Base-by-base conservation (phyloP, 2,888 invertebrate species). In the Torymus texanus region DNA sequence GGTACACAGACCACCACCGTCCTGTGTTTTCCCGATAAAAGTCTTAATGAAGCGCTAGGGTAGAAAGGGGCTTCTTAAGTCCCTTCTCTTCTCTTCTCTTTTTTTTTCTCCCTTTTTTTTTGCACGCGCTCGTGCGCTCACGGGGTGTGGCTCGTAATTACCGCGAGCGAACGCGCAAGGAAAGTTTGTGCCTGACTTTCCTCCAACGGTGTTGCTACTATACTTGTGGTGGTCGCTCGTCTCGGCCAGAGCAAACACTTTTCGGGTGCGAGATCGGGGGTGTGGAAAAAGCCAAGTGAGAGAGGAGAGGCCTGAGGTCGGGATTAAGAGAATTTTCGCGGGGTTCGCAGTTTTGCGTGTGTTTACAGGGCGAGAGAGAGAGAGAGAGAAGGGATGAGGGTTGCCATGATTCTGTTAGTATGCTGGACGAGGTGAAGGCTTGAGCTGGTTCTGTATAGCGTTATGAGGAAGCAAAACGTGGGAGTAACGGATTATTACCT, bases 11-110 rank as follows among this genome's bases (percentile, higher is more conserved):
- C 86, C 85, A 85, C 14, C 50, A 18, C 11, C 65, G 85, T 86
- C 80, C 86, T 87, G 89, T 89, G 88, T 88, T 89, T 87, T 86
- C 84, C 85, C 88, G 88, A 89, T 89, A 89, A 89, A 88, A 87
- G 82, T 84, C 84, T 83, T 83, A 84, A 84, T 83, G 84, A 84
- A 83, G 83, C 82, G 83, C 82, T 80, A 61, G 75, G 70, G 75
- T 29, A 78, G 76, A 73, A 56, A 50, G 18, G 29, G 53, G 56
- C 58, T 55, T 11, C 14, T 67, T 65, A 68, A 67, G 59, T 78
- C 75, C 53, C 41, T 61, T 51, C 62, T 61, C 16, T 63, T 56
- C 21, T n/a, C 51, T 66, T 11, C 18, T 58, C 24, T 61, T 66
- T 59, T n/a, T 73, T 68, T 67, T 73, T 21, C 29, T 11, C 68